Base-by-base conservation (phyloP, 2,888 invertebrate genomes). In the Microchrysa polita region DNA sequence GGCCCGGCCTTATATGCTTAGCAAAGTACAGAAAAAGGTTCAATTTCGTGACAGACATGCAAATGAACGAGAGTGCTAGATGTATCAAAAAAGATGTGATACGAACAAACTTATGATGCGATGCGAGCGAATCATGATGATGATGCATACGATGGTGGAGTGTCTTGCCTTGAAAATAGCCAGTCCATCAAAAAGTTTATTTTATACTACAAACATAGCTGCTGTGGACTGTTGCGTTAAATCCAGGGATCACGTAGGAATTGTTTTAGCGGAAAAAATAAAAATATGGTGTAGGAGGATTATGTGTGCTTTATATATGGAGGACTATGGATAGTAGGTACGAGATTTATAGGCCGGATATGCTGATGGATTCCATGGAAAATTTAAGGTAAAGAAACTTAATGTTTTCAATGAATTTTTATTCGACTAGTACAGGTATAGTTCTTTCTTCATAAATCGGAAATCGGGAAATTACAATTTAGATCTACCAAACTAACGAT, bases 1-100 rank as follows among this genome's bases (percentile, higher is more conserved):
- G 48, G 65, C 27, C 9, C 1, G 65, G 12, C n/a, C n/a, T n/a
- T n/a, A n/a, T 65, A 44, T 1, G 22, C 16, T 44, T 16, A 63
- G 44, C 42, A 22, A 65, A 14, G 40, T 4, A 22, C n/a, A 22
- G 14, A 65, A 12, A 34, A 65, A 48, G 48, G 65, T 65, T 65
- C 65, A 44, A 20, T 65, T 16, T 65, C 65, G 65, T 65, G 65
- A 65, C 65, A 65, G 22, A 44, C 65, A 65, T 65, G 48, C 65
- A 65, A 65, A 65, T 61, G 40, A 61, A n/a, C 20, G 20, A 20
- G 61, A n/a, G n/a, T n/a, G n/a, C n/a, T n/a, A n/a, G n/a, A 34
- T 12, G 34, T 44, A 27, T 48, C 48, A 48, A 65, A 18, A 34
- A 65, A 65, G 44, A 65, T 48, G 65, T n/a, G n/a, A n/a, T n/a